Evolutionary conservation across 2,797 vertebrate species (phyloP).

Genomic region (Rhinophrynus dorsalis): DNA sequence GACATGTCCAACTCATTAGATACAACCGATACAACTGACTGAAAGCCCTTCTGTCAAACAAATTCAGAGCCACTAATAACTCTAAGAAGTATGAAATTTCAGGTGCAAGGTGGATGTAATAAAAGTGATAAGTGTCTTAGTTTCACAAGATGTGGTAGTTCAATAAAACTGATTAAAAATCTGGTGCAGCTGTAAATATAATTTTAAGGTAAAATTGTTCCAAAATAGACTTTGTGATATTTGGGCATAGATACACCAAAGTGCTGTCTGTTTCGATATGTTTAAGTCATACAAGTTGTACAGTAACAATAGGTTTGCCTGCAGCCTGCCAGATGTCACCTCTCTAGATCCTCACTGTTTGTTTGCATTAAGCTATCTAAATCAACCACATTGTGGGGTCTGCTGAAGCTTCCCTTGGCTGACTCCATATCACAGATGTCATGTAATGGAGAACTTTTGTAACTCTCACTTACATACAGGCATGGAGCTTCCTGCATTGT

Average conservation of each 20-base stretch:
- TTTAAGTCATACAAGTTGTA: conserved; percentile 1
- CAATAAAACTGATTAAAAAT: background rate
- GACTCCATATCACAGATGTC: conserved; percentile 31
- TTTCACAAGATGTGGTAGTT: too few relatives aligned
- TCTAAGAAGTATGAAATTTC: too few relatives aligned
- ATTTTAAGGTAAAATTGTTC: background rate
- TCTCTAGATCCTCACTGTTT: conserved; percentile 11
- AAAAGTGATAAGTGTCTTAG: too few relatives aligned
- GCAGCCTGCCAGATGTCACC: conserved; percentile 41
- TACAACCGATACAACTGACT: too few relatives aligned
- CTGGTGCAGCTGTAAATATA: background rate
- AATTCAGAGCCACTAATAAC: too few relatives aligned
- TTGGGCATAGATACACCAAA: background rate
- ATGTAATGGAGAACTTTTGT: conserved; percentile 3
- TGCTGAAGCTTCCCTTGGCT: conserved; percentile 33
- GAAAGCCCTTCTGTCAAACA: too few relatives aligned
- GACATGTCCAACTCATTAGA: too few relatives aligned
- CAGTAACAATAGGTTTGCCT: conserved; percentile 28
- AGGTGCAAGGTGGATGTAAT: too few relatives aligned
- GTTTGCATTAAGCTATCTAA: conserved; percentile 15
- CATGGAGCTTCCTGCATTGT: background rate
- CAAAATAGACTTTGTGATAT: background rate
- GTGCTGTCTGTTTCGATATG: background rate
- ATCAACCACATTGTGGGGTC: conserved; percentile 15
- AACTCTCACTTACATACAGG: conserved; percentile 8